Base-by-base conservation (phyloP, 1,140 invertebrate species). In the Aphis gossypii region DNA sequence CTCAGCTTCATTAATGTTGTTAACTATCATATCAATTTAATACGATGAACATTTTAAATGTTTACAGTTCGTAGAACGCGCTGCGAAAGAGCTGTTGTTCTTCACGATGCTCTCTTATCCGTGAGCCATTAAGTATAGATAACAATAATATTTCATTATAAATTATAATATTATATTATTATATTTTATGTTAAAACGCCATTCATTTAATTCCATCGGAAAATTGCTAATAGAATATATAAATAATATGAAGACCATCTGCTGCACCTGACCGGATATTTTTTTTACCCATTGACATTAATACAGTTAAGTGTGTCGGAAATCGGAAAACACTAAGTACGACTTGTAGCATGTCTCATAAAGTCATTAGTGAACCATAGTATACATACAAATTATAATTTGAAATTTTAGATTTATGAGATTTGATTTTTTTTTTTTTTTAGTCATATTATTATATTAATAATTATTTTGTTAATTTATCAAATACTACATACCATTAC, bases 101-200 rank as follows among this genome's bases (percentile, higher is more conserved):
- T 88, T 88, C 20, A 11, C 46, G n/a, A 88, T 88, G n/a, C n/a
- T 48, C 87, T 88, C 87, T 88, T 88, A 88, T 88, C 87, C 20
- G 35, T 14, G 20, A n/a, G 60, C n/a, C 30, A 76, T n/a, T 76
- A 76, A 76, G n/a, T 88, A 48, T 51, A 88, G 48, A 48, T 88
- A 88, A 35, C 87, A 48, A 88, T 38, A 38, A 88, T 48, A 88
- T 88, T 8, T 21, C 51, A 48, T 48, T 83, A 8, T 38, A 83
- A 83, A 83, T 23, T 38, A 38, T 83, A 38, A 83, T 83, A 83
- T 9, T 83, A 41, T 51, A 20, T 51, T 51, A 20, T 20, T 51
- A 51, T 41, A 44, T 11, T 41, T 84, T 25, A 84, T 30, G 18
- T 76, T 46, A 3, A 4, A 46, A 86, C 23, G 9, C 25, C 30